Evolutionary conservation across 2,797 vertebrate species (phyloP).

Genomic region (Pelochelys cantorii): DNA sequence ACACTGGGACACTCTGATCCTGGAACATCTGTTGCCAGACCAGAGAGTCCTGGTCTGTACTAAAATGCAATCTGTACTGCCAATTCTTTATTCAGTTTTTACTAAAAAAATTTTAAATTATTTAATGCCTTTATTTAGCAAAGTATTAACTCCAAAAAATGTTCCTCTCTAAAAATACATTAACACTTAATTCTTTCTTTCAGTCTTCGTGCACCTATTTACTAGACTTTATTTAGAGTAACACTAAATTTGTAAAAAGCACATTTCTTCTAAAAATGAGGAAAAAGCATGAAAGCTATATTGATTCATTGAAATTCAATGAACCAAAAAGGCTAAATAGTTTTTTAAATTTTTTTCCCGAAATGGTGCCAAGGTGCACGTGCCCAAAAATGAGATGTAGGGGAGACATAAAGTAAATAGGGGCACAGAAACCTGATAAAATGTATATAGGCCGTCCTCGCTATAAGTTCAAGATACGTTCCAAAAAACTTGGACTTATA

Average conservation of each 20-base stretch:
- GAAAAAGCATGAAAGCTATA: background rate
- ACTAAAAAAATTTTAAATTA: background rate
- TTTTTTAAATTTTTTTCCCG: background rate
- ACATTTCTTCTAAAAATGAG: background rate
- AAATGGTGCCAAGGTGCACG: background rate
- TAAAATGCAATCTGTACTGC: background rate
- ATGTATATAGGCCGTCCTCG: background rate
- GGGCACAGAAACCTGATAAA: background rate
- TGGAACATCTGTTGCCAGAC: too few relatives aligned
- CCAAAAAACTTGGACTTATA: too few relatives aligned
- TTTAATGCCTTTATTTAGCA: background rate
- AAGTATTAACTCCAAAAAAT: background rate
- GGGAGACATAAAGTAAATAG: background rate
- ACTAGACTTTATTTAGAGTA: background rate
- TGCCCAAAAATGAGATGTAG: background rate
- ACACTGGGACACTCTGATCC: too few relatives aligned
- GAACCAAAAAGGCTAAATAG: background rate
- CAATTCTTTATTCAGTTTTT: background rate
- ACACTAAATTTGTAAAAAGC: background rate
- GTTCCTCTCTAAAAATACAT: background rate
- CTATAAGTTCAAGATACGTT: too few relatives aligned
- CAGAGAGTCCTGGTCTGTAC: too few relatives aligned
- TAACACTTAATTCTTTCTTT: background rate
- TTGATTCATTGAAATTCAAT: background rate
- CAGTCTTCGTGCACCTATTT: background rate